Evolutionary conservation across 2,113 vertebrate species (phyloP).

Genomic region (Sapajus apella): DNA sequence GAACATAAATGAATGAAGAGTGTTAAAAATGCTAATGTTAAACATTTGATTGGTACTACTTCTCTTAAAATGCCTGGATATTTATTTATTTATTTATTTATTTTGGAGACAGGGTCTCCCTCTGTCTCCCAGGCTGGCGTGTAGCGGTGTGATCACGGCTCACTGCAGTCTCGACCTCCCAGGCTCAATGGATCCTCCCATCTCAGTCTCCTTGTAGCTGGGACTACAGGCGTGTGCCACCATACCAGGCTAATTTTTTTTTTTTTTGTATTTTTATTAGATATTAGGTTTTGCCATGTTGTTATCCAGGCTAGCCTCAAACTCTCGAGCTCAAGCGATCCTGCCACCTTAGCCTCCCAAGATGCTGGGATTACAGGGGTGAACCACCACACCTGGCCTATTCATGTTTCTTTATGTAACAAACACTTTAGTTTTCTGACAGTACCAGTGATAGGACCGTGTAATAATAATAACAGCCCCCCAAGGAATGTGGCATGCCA

Average conservation of each 20-base stretch:
- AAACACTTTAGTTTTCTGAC: neutral
- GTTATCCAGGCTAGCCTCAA: neutral
- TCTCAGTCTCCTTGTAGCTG: too few relatives aligned
- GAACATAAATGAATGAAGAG: neutral
- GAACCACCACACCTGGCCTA: neutral
- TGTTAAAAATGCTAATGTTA: neutral
- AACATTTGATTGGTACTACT: neutral
- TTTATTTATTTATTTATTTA: neutral
- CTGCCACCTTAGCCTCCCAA: neutral
- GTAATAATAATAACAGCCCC: too few relatives aligned
- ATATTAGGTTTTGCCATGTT: neutral
- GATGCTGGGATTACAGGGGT: neutral
- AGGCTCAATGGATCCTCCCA: too few relatives aligned
- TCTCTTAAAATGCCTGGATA: neutral
- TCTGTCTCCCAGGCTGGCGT: too few relatives aligned
- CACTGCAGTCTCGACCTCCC: too few relatives aligned
- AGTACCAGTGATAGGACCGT: accelerated
- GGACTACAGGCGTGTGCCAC: too few relatives aligned
- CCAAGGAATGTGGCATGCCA: too few relatives aligned
- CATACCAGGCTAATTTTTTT: neutral
- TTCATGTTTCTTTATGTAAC: neutral
- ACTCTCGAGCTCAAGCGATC: neutral
- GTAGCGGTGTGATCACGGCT: too few relatives aligned
- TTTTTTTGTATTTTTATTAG: neutral
- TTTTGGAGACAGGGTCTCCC: too few relatives aligned